Base-by-base conservation (phyloP, 2,113 vertebrate genomes). In the Steatornis caripensis region DNA sequence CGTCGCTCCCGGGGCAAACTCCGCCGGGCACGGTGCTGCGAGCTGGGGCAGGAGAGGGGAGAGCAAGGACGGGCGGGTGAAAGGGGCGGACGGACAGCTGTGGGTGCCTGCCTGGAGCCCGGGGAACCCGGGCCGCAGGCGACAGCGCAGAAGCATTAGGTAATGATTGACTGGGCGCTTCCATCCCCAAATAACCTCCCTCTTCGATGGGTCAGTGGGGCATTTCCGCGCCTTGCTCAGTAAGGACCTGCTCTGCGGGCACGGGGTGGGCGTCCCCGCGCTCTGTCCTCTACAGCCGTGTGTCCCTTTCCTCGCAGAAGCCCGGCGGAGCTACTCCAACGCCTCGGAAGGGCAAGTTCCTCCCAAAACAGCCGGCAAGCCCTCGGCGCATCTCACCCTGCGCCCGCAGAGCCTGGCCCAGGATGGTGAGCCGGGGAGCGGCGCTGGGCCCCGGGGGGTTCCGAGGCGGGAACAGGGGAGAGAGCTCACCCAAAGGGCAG, bases 341-440 rank as follows among this genome's bases (percentile, higher is more conserved):
- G 30, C 41, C 58, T 95, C 97, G 0, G 91, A 90, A 27, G 84
- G 84, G 43, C 90, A 77, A 24, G 36, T 39, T 26, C 37, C 48
- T 55, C 45, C 77, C 87, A 89, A 10, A 58, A 9, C 6, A 27
- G 12, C 61, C 0, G 37, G 90, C 55, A 97, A 95, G 14, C 87
- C 97, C 57, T 97, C 97, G 0, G 97, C 97, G 7, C 97, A 98
- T 21, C 97, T 98, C 60, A 97, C 90, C 29, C 96, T 98, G 7
- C 80, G 90, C 61, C 74, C 91, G 0, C 95, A 95, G 45, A 92
- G 29, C 71, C 85, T 70, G 46, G 30, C 89, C n/a, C 91, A 60
- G 78, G 80, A 93, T 0, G 94, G 97, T 98, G 89, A 97, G 97
- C 74, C 2, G 6, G 34, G 70, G 36, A 71, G 10, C 54, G 32